Evolutionary conservation across 2,797 vertebrate species (phyloP).

Genomic region (Diplodus sargus): DNA sequence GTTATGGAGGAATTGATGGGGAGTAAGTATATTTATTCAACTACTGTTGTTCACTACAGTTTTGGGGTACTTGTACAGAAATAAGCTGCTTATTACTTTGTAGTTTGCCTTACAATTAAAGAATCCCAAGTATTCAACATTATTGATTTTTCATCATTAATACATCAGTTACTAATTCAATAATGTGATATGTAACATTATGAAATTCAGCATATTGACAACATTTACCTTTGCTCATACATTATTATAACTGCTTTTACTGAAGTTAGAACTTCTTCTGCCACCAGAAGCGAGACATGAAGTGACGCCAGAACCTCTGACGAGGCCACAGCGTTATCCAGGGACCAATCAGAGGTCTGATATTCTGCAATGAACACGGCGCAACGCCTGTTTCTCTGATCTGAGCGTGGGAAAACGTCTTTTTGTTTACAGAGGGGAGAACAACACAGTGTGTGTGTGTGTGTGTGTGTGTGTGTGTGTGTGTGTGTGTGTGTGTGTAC

Average conservation of each 20-base stretch:
- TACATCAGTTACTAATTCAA: too few species aligned
- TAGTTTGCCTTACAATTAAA: too few species aligned
- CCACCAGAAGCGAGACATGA: neutral
- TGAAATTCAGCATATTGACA: neutral
- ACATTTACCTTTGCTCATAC: neutral
- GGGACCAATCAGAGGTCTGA: neutral
- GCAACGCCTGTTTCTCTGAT: neutral
- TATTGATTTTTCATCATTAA: too few species aligned
- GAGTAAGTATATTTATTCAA: too few species aligned
- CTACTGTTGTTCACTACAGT: too few species aligned
- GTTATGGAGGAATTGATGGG: too few species aligned
- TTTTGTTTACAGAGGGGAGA: constrained; percentile 1
- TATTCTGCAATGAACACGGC: neutral
- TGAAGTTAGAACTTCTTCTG: too few species aligned
- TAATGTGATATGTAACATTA: too few species aligned
- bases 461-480: constrained; percentile 24
- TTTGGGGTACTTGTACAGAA: too few species aligned
- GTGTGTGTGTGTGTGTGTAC: constrained; percentile 18
- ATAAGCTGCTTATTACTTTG: too few species aligned
- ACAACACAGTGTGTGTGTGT: constrained; percentile 27
- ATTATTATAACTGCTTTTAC: too few species aligned
- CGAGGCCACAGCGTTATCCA: neutral
- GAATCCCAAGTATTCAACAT: too few species aligned
- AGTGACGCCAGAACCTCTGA: neutral
- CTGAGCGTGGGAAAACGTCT: neutral